A percentile compares a stretch with the other conserved stretches of the same genome.
These are phyloP conservation scores for Coreius guichenoti DNA, from an alignment of 2,797 vertebrate genomes.

Conservation along the genomic window DNA sequence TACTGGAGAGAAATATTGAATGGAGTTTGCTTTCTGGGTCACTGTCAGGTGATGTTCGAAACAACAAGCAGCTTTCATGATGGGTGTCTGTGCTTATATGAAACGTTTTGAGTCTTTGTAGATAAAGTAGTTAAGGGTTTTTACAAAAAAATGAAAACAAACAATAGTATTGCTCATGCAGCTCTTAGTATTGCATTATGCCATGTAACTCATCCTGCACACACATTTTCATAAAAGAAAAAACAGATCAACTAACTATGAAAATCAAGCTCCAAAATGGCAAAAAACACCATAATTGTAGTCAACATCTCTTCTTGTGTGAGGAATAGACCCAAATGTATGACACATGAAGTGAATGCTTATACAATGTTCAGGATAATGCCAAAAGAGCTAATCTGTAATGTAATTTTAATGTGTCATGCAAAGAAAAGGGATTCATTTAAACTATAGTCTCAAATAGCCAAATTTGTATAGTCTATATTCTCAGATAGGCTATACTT, in stretches of 20 bases:
- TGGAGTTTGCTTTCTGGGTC: not conserved
- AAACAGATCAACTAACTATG: not conserved
- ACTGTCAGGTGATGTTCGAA: not conserved
- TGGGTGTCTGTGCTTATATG: not conserved
- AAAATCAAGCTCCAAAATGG: not conserved
- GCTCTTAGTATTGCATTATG: not conserved
- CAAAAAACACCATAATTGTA: not conserved
- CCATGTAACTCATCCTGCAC: not conserved
- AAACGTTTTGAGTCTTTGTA: not conserved
- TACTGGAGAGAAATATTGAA: conserved; percentile 1
- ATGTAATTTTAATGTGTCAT: not conserved
- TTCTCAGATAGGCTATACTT: no score
- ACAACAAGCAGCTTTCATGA: not conserved
- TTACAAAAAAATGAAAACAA: not conserved
- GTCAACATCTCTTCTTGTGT: not conserved
- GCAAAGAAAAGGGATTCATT: not conserved
- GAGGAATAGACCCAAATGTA: not conserved
- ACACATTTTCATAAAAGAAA: not conserved
- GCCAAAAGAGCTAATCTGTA: not conserved
- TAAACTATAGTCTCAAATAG: not conserved
- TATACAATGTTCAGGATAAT: not conserved
- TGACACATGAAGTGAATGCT: no score
- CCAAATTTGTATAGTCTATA: not conserved
- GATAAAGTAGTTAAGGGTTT: not conserved
- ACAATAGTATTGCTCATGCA: not conserved